A percentile compares a stretch with the other conserved stretches of the same genome.
Evolutionary conservation across 2,888 invertebrate species (phyloP).

Genomic region (Elaeidobius kamerunicus): DNA sequence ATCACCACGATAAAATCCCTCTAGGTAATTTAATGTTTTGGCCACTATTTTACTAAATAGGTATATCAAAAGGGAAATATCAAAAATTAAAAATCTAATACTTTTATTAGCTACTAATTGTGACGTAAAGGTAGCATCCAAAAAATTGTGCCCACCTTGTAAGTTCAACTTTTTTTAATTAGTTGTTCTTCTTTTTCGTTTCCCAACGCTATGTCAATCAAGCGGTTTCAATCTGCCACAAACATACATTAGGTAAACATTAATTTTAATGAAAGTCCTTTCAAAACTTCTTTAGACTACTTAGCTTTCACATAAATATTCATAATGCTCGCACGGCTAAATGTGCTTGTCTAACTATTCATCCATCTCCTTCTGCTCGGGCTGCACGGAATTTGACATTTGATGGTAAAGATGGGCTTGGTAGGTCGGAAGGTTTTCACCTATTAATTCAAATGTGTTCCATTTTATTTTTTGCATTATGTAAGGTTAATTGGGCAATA

Average conservation of each 20-base stretch:
- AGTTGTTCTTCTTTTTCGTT: slow-evolving; percentile 7
- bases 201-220: slow-evolving; percentile 13
- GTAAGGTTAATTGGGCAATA: no score
- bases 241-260: slow-evolving; percentile 23
- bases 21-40: no score
- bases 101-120: no score
- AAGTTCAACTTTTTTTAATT: slow-evolving; percentile 6
- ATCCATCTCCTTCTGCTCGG: slow-evolving; percentile 12
- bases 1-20: no score
- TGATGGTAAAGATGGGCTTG: slow-evolving; percentile 3
- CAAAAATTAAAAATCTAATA: no score
- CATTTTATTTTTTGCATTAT: not conserved
- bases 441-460: not conserved
- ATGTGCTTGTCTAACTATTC: slow-evolving; percentile 10
- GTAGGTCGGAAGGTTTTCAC: no score
- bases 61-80: no score
- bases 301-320: slow-evolving; percentile 35
- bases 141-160: no score
- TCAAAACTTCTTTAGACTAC: slow-evolving; percentile 35
- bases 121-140: no score
- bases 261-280: slow-evolving; percentile 33
- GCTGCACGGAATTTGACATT: slow-evolving; percentile 6
- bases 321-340: slow-evolving; percentile 22
- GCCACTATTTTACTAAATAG: no score
- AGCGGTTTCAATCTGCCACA: slow-evolving; percentile 10